Evolutionary conservation across 2,888 invertebrate genomes (phyloP), one percentile per base, ranked within the genome.

Genomic region (Chrysolina americana): DNA sequence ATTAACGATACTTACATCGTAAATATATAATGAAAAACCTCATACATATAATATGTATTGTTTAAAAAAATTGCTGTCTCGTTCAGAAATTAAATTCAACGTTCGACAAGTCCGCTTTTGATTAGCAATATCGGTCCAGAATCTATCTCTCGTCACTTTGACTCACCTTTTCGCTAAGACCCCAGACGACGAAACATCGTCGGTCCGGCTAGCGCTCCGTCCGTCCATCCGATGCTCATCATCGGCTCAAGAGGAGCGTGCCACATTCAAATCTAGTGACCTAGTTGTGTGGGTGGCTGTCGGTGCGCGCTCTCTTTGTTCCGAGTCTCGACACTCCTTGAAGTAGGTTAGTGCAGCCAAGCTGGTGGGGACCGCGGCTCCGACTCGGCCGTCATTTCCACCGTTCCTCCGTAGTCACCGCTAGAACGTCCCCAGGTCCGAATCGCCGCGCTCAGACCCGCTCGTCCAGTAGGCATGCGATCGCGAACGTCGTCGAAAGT

Each of bases 311-410:
- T 84, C 84, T 85, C 85, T 85, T 85, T 83, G 82, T 84, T 82
- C 71, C 76, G 74, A 77, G 81, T 79, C 80, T 81, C 81, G 80
- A 79, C 80, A 80, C 77, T 79, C 76, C 74, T 78, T 83, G 85
- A 87, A 87, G 87, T 87, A 87, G 88, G 87, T 87, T 87, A 87
- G 87, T 87, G 85, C 85, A 85, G 83, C 81, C 81, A 81, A 76
- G 78, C 72, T 76, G 80, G 78, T 80, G 78, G 81, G 81, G 80
- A 23, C 41, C 71, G 65, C n/a, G 41, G 23, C 71, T 56, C 53
- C 53, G 56, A 62, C 59, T 23, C 71, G 59, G 69, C 50, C 64
- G 65, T 70, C 86, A 87, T 86, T 83, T 86, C 83, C 83, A 81
- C 78, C 80, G 81, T 82, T 86, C 87, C 88, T 66, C 36, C 65